Conservation (phyloP, 2,113 vertebrate species). For the Daphoenositta chrysoptera region DNA sequence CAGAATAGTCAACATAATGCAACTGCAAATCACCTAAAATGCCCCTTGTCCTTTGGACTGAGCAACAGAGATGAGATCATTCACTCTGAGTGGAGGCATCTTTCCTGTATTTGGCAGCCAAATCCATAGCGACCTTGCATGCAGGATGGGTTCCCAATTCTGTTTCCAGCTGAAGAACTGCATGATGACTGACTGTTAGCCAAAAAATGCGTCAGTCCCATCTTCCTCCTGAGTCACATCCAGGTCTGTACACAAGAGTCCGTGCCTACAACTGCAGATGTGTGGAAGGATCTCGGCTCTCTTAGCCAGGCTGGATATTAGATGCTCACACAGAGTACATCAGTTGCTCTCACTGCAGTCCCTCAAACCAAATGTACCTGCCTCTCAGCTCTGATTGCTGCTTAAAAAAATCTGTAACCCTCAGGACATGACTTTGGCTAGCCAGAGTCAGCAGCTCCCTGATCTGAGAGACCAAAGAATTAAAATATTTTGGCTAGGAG, state of each 20-base stretch:
- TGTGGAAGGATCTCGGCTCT: neutral
- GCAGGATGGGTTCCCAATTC: neutral
- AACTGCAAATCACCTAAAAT: neutral
- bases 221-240: neutral
- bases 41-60: neutral
- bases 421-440: neutral
- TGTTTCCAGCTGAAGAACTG: neutral
- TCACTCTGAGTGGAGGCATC: neutral
- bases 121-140: neutral
- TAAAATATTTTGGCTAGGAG: neutral
- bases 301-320: neutral
- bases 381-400: neutral
- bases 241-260: neutral
- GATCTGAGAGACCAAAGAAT: neutral
- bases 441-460: neutral
- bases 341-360: neutral
- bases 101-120: neutral
- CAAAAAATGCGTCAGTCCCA: neutral
- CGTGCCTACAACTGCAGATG: neutral
- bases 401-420: neutral
- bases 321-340: accelerated
- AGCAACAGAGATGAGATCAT: neutral
- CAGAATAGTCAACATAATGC: neutral
- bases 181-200: neutral
- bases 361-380: accelerated